Conservation (phyloP, 2,113 vertebrate species). For the Turnix velox region DNA sequence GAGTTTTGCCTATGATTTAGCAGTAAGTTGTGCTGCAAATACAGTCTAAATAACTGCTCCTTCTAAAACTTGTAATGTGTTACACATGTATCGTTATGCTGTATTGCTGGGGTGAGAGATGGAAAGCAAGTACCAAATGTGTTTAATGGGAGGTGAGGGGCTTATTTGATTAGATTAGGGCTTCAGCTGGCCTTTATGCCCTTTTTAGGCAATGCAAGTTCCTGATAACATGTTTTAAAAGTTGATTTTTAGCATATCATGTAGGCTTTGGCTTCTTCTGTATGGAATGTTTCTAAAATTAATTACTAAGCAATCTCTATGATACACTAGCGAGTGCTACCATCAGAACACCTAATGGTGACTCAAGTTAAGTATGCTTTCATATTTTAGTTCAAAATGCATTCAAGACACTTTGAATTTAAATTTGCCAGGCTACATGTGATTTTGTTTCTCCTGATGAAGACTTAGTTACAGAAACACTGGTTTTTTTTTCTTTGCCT, state of each 20-base stretch:
- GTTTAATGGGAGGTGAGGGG: background rate
- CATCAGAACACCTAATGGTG: background rate
- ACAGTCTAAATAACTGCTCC: background rate
- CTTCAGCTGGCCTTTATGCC: background rate
- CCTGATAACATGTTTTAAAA: background rate
- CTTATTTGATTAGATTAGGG: background rate
- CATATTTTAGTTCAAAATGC: background rate
- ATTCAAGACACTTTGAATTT: background rate
- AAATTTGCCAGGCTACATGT: background rate
- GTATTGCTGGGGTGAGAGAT: background rate
- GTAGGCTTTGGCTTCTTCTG: background rate
- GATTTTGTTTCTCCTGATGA: background rate
- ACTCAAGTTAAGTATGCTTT: background rate
- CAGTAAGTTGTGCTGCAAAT: background rate
- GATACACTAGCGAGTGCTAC: background rate
- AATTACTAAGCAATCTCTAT: background rate
- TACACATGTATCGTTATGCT: rapidly evolving
- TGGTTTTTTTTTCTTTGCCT: background rate
- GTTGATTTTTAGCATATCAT: background rate
- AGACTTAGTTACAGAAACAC: background rate
- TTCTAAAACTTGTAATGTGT: background rate
- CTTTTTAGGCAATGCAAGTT: background rate
- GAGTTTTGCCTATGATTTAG: background rate
- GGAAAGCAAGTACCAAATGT: background rate
- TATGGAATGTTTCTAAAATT: background rate